Base-by-base conservation (phyloP, 92 coral and sea anemone species). In the Parazoanthus swiftii region DNA sequence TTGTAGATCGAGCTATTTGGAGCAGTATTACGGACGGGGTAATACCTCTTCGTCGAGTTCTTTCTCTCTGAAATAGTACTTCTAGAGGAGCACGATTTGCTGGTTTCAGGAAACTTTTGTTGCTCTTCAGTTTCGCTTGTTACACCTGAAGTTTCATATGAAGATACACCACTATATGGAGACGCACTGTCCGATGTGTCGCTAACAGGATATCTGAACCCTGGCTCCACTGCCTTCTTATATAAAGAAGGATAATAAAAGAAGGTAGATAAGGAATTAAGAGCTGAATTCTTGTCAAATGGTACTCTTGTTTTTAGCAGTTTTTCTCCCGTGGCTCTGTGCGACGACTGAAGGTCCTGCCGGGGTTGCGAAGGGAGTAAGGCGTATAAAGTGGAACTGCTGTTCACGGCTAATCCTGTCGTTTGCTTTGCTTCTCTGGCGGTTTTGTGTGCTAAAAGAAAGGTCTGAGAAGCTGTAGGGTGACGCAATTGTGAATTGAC, bases 1-100 rank as follows among this genome's bases (percentile, higher is more conserved):
- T 84, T 84, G 29, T 84, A 84, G 33, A 84, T 84, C 6, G 39
- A 4, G 38, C 67, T 84, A 23, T 84, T 84, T 21, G 87, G 68
- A 16, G 79, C 79, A 8, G 85, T 72, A 59, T 21, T 16, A 35
- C 85, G 71, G 23, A 80, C 16, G 2, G 85, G 9, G 73, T 58
- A 80, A 16, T 58, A 59, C 14, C 58, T 58, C n/a, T 58, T 80
- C 50, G n/a, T 20, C 13, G 44, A 20, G 50, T 20, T 80, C 72
- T 58, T 80, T 63, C 70, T 5, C 70, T 63, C 70, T 18, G 70
- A 20, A 63, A 3, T 20, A 20, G 8, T 63, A 18, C 1, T 20
- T 59, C 44, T 79, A 48, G 3, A 59, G 13, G 44, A 79, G 59
- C 44, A 29, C 35, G 83, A 11, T 39, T 5, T 51, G 42, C 21